These are phyloP conservation scores for Orthosia gothica DNA, from an alignment of 2,888 invertebrate species.

Conservation along the genomic window DNA sequence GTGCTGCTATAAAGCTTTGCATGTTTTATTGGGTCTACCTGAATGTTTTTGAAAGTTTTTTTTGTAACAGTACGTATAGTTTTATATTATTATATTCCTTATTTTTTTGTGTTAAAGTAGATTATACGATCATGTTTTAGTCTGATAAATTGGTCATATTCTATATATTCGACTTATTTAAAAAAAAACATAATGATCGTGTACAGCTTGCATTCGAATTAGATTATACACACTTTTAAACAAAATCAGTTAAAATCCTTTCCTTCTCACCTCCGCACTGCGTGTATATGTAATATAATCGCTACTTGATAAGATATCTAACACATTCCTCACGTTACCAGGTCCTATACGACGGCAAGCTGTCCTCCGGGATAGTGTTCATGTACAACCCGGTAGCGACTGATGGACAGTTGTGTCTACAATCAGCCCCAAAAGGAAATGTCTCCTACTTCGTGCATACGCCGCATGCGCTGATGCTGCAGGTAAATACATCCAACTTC, in stretches of 20 bases:
- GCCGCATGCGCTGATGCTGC: conserved; percentile 99
- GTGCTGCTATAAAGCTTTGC: conserved; percentile 60
- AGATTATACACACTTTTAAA: background rate
- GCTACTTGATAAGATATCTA: background rate
- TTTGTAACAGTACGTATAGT: conserved; percentile 24
- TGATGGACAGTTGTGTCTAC: conserved; percentile 99
- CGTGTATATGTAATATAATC: conserved; percentile 29
- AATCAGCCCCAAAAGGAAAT: conserved; percentile 99
- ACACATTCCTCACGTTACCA: conserved; percentile 79
- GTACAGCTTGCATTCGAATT: conserved; percentile 16
- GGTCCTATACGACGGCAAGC: conserved; percentile 99
- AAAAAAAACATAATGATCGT: background rate
- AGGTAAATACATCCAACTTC: conserved; percentile 91
- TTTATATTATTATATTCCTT: background rate
- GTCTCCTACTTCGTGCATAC: conserved; percentile 99
- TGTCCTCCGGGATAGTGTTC: conserved; percentile 99
- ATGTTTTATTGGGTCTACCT: conserved; percentile 42
- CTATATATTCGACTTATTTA: background rate
- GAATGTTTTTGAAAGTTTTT: conserved; percentile 9
- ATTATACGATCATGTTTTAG: background rate
- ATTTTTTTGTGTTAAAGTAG: background rate
- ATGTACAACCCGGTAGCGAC: conserved; percentile 99
- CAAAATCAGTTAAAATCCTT: background rate
- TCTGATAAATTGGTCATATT: background rate
- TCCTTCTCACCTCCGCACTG: conserved; percentile 41